phyloP scores from a whole-genome alignment of 2,797 vertebrate genomes.

The Glossophaga mutica region DNA sequence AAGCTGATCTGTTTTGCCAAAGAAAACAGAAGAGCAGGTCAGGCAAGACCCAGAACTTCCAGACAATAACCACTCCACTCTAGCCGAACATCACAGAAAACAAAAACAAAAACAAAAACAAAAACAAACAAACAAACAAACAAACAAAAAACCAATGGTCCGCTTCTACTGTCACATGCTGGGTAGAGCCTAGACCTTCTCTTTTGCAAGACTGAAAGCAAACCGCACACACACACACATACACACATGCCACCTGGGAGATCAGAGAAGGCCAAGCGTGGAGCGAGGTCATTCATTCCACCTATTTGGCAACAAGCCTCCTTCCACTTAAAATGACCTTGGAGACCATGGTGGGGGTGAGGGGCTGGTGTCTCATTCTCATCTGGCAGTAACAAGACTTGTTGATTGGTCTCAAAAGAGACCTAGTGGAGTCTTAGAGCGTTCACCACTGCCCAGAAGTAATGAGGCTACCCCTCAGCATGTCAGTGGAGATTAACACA shows the following conservation, averaged over 20 bases:
- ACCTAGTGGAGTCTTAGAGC: not conserved
- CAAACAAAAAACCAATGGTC: not conserved
- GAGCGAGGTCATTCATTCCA: not conserved
- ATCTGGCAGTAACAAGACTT: not conserved
- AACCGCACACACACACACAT: not conserved
- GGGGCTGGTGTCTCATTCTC: not conserved
- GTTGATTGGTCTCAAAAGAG: not conserved
- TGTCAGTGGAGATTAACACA: not conserved
- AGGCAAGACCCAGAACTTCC: not conserved
- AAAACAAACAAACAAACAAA: no score
- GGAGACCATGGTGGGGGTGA: not conserved
- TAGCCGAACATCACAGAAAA: not conserved
- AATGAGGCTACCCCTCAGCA: accelerated
- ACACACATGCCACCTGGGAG: not conserved
- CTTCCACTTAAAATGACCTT: not conserved
- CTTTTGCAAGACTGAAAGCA: not conserved
- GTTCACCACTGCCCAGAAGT: not conserved
- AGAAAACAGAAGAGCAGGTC: not conserved
- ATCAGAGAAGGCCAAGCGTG: not conserved
- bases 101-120: no score
- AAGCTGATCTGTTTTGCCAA: not conserved
- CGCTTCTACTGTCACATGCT: not conserved
- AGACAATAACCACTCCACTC: not conserved
- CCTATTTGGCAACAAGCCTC: not conserved
- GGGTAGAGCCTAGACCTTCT: not conserved